A percentile compares a stretch with the other conserved stretches of the same genome.
These are phyloP conservation scores for Phataginus tetradactyla DNA, from an alignment of 2,797 vertebrate genomes.

Conservation along the genomic window DNA sequence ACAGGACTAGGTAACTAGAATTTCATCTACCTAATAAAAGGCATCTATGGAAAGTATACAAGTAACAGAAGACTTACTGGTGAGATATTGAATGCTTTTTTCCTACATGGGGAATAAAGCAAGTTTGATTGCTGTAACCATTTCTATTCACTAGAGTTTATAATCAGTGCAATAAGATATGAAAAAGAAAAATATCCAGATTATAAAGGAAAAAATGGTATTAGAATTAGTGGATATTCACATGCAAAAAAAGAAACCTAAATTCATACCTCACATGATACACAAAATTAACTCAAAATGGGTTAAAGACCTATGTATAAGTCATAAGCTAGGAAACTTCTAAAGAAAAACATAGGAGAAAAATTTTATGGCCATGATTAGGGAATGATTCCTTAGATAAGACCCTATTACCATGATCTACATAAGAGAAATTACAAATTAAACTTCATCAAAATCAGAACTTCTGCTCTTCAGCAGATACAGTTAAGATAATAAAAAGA, in stretches of 20 bases:
- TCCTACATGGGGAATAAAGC: neutral
- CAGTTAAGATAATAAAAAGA: neutral
- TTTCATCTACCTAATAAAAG: neutral
- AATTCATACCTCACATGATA: neutral
- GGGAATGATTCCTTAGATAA: neutral
- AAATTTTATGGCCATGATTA: neutral
- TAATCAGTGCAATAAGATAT: neutral
- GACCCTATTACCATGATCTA: neutral
- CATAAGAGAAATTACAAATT: neutral
- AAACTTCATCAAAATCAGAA: neutral
- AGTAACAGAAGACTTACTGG: neutral
- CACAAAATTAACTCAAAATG: neutral
- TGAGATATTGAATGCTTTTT: neutral
- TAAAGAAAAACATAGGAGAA: neutral
- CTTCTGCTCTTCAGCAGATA: neutral
- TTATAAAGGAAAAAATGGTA: neutral
- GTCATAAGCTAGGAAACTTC: neutral
- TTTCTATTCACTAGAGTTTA: neutral
- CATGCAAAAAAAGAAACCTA: neutral
- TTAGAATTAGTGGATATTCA: neutral
- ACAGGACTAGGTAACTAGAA: neutral
- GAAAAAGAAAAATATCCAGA: neutral
- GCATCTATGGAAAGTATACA: neutral
- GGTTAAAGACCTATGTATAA: neutral
- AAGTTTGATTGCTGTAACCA: neutral